Evolutionary conservation across 1,140 invertebrate species (phyloP).

Genomic region (Harlomillsia oculata): DNA sequence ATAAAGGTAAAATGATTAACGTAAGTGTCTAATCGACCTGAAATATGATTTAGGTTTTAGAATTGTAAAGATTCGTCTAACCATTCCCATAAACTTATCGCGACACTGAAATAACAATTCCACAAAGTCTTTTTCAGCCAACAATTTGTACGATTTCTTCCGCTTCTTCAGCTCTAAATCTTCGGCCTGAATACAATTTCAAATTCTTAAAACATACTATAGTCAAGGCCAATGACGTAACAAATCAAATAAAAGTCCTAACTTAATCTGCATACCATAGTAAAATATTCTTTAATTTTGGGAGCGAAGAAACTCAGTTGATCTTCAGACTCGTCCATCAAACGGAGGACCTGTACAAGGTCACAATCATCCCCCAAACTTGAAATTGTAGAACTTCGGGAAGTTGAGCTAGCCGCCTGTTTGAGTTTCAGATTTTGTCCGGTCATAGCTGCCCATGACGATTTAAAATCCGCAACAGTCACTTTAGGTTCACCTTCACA

Average conservation of each 20-base stretch:
- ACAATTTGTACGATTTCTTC: constrained; percentile 12
- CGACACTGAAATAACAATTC: constrained; percentile 18
- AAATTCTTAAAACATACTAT: too few relatives aligned
- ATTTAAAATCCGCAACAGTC: constrained; percentile 17
- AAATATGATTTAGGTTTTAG: too few relatives aligned
- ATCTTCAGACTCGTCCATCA: constrained; percentile 22
- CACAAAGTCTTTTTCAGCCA: constrained; percentile 26
- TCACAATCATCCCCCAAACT: constrained; percentile 23
- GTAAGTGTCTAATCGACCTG: too few relatives aligned
- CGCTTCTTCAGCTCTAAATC: constrained; percentile 18
- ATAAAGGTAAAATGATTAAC: too few relatives aligned
- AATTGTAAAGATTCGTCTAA: neutral
- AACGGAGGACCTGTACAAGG: constrained; percentile 19
- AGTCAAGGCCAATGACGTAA: neutral
- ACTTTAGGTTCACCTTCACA: too few relatives aligned
- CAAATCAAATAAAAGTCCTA: neutral
- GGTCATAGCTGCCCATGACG: constrained; percentile 14
- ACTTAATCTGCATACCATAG: constrained; percentile 8
- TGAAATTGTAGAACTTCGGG: neutral
- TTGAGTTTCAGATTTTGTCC: constrained; percentile 15
- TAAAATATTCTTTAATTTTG: constrained; percentile 27
- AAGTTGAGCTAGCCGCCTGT: neutral
- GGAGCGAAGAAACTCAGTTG: constrained; percentile 24
- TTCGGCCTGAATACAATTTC: constrained; percentile 18
- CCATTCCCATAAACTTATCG: constrained; percentile 27